Conservation (phyloP, 1,140 invertebrate species). For the Paracyclopina nana region DNA sequence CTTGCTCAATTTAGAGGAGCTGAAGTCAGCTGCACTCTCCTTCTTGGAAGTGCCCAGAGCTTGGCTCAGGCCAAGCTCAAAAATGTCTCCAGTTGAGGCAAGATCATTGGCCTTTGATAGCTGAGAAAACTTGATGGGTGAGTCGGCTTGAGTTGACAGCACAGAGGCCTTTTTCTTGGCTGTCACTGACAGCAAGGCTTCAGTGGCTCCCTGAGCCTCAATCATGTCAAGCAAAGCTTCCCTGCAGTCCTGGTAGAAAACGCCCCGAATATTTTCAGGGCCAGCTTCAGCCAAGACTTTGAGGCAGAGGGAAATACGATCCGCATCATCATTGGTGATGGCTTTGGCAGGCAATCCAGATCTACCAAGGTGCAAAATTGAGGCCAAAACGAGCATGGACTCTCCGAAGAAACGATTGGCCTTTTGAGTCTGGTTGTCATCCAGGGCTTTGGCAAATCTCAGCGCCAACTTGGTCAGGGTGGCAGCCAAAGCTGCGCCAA, state of each 20-base stretch:
- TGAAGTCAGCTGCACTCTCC: slow-evolving; percentile 33
- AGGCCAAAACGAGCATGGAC: slow-evolving; percentile 67
- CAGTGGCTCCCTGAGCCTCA: slow-evolving; percentile 40
- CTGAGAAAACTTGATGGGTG: slow-evolving; percentile 67
- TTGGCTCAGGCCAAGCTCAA: slow-evolving; percentile 80
- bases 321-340: slow-evolving; percentile 86
- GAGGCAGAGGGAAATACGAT: slow-evolving; percentile 64
- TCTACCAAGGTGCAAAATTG: slow-evolving; percentile 63
- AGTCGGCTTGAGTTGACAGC: slow-evolving; percentile 53
- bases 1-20: slow-evolving; percentile 42
- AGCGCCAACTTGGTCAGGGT: slow-evolving; percentile 75
- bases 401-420: slow-evolving; percentile 52
- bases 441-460: slow-evolving; percentile 37
- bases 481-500: slow-evolving; percentile 72
- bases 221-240: slow-evolving; percentile 66
- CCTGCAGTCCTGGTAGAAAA: slow-evolving; percentile 38
- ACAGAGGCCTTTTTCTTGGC: slow-evolving; percentile 43
- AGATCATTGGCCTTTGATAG: slow-evolving; percentile 42
- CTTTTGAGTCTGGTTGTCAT: slow-evolving; percentile 26
- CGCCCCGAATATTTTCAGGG: slow-evolving; percentile 17
- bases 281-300: slow-evolving; percentile 25
- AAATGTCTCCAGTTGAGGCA: slow-evolving; percentile 60
- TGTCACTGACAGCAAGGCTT: slow-evolving; percentile 11
- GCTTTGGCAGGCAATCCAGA: slow-evolving; percentile 35
- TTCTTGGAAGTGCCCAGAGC: slow-evolving; percentile 52